Base-by-base conservation (phyloP, 1,140 invertebrate species). In the Heliconius congener region DNA sequence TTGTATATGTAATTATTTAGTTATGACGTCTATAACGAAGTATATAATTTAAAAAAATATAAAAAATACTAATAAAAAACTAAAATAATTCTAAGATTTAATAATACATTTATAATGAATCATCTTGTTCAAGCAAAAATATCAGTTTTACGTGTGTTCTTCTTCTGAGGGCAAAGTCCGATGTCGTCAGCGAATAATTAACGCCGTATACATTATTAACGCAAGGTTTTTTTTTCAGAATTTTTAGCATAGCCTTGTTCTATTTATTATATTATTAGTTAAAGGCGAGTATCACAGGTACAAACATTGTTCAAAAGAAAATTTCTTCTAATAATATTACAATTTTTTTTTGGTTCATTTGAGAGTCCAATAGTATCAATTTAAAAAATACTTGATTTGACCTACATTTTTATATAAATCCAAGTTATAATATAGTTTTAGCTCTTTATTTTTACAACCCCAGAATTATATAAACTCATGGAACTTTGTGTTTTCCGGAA, bases 161-260 rank as follows among this genome's bases (percentile, higher is more conserved):
- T 75, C 73, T 11, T 55, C 55, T 55, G 74, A 37, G 74, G 74
- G 34, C 55, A 75, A 75, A 75, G 52, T 75, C 55, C 34, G 34
- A n/a, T 60, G 52, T 60, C 73, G 73, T 74, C 73, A 74, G 34
- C 52, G 52, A 30, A 66, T 66, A 66, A 66, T 66, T 66, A 66
- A 66, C 60, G 60, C 60, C 23, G 27, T 66, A 66, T 66, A 66
- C 60, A 66, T 66, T 66, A 30, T 30, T 30, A 30, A 57, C 5
- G 55, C 60, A 66, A 66, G 60, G 60, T 30, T 66, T 66, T 66
- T 18, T 57, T 66, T 66, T 66, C 23, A 27, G 60, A 66, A 27
- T 66, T 30, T 66, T 30, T 66, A 66, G 60, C 60, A 66, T 66
- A 66, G n/a, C 60, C 60, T 30, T 30, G 60, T 66, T 66, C 27